phyloP scores from a whole-genome alignment of 2,113 vertebrate genomes.

The Coregonus clupeaformis region DNA sequence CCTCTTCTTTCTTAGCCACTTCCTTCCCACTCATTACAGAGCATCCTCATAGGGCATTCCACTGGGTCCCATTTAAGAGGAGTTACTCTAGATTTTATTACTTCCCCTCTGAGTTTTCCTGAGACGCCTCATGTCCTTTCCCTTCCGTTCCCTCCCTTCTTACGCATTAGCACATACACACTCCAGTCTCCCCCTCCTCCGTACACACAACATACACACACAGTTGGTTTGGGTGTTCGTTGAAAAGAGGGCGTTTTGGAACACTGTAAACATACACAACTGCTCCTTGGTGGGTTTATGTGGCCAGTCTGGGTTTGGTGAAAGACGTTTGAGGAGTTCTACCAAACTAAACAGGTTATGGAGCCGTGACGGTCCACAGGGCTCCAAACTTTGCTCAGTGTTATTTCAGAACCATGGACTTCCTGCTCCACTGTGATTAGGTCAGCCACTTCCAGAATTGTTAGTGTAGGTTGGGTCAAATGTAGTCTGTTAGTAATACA shows the following conservation, averaged over 20 bases:
- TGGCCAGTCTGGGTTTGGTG: constrained; percentile 12
- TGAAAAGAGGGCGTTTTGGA: constrained; percentile 2
- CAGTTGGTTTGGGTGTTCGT: background rate
- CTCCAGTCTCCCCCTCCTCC: too few species aligned
- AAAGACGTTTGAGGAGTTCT: constrained; percentile 13
- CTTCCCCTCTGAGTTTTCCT: constrained; percentile 43
- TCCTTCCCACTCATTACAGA: background rate
- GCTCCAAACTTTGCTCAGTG: background rate
- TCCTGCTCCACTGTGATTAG: constrained; percentile 21
- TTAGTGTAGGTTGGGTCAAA: constrained; percentile 24
- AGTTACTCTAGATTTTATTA: constrained; percentile 30
- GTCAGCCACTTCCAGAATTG: constrained; percentile 35
- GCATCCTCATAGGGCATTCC: constrained; percentile 1
- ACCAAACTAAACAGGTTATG: constrained; percentile 19
- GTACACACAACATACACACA: background rate
- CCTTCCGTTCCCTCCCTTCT: constrained; percentile 34
- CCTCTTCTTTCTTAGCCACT: background rate
- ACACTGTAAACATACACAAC: constrained; percentile 20
- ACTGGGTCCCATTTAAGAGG: constrained; percentile 43
- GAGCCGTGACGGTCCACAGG: background rate
- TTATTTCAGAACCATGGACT: constrained; percentile 21
- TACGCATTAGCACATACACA: constrained; percentile 17
- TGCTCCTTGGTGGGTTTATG: too few species aligned
- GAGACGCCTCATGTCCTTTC: constrained; percentile 37
- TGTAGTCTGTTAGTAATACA: constrained; percentile 17